Conservation (phyloP, 2,888 invertebrate genomes). For the Spilosoma lubricipeda region DNA sequence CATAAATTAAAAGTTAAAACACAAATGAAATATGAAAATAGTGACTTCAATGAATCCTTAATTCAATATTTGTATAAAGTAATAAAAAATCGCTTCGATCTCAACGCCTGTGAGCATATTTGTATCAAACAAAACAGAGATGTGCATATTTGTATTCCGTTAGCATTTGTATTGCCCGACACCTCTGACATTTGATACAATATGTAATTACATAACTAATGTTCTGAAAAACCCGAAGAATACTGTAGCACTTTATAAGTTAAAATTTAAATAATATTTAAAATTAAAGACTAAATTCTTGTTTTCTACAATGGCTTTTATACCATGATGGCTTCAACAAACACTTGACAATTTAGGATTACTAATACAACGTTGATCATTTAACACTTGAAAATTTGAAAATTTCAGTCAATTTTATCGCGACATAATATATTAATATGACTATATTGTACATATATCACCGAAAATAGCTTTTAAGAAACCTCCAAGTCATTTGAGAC, state of each 20-base stretch:
- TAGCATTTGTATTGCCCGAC: constrained; percentile 4
- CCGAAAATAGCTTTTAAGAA: no score
- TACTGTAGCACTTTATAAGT: constrained; percentile 34
- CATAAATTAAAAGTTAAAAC: neutral
- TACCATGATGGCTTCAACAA: constrained; percentile 65
- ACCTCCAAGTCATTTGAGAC: no score
- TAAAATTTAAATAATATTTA: constrained; percentile 33
- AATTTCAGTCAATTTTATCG: no score
- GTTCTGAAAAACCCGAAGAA: constrained; percentile 33
- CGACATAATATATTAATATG: no score
- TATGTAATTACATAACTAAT: constrained; percentile 22
- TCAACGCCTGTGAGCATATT: constrained; percentile 15
- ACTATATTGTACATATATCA: no score
- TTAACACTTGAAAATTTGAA: neutral
- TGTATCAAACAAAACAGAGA: constrained; percentile 27
- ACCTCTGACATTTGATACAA: constrained; percentile 26
- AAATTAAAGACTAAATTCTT: constrained; percentile 12
- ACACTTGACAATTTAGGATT: constrained; percentile 29
- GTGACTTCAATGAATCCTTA: neutral
- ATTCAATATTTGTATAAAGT: neutral
- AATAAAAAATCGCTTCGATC: constrained; percentile 22
- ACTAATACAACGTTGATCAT: neutral
- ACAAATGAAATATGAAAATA: neutral
- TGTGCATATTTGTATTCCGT: constrained; percentile 6
- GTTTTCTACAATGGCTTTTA: constrained; percentile 53